phyloP scores from a whole-genome alignment of 2,797 vertebrate species.

The Orestias chungarensis region DNA sequence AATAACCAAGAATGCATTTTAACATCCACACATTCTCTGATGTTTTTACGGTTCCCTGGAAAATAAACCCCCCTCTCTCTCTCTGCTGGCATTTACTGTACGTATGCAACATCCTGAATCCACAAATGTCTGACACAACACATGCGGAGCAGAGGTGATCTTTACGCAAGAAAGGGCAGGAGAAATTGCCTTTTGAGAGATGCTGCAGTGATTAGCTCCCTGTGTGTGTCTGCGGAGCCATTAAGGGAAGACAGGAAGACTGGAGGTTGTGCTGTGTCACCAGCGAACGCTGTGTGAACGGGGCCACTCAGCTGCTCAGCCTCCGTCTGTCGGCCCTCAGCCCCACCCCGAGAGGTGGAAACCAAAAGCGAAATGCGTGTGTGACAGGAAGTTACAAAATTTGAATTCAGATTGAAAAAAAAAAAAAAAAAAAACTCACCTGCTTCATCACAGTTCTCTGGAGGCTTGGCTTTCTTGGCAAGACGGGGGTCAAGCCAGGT shows the following conservation, averaged over 20 bases:
- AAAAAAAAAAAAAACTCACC: slow-evolving; percentile 84
- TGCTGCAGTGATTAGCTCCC: slow-evolving; percentile 67
- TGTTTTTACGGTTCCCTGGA: slow-evolving; percentile 16
- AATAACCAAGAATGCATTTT: neutral
- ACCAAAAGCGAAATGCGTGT: neutral
- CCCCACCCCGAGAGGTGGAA: slow-evolving; percentile 31
- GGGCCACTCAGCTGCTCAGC: slow-evolving; percentile 42
- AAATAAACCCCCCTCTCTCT: slow-evolving; percentile 39
- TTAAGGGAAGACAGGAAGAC: slow-evolving; percentile 54
- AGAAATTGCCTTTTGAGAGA: slow-evolving; percentile 70
- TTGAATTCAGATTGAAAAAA: neutral
- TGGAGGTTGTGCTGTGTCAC: slow-evolving; percentile 53
- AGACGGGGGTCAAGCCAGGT: slow-evolving; percentile 98
- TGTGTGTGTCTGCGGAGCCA: slow-evolving; percentile 62
- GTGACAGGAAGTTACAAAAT: slow-evolving; percentile 21
- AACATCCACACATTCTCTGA: neutral
- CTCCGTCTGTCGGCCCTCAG: slow-evolving; percentile 41
- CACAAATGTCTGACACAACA: slow-evolving; percentile 56
- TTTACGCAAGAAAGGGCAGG: slow-evolving; percentile 69
- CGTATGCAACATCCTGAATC: slow-evolving; percentile 42
- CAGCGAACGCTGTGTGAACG: slow-evolving; percentile 32
- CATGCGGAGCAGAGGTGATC: slow-evolving; percentile 51
- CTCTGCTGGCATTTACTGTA: slow-evolving; percentile 41
- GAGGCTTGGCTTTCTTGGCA: slow-evolving; percentile 95
- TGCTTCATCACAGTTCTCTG: slow-evolving; percentile 97